Evolutionary conservation across 2,888 invertebrate species (phyloP).

Genomic region (Drosophila kanekoi): DNA sequence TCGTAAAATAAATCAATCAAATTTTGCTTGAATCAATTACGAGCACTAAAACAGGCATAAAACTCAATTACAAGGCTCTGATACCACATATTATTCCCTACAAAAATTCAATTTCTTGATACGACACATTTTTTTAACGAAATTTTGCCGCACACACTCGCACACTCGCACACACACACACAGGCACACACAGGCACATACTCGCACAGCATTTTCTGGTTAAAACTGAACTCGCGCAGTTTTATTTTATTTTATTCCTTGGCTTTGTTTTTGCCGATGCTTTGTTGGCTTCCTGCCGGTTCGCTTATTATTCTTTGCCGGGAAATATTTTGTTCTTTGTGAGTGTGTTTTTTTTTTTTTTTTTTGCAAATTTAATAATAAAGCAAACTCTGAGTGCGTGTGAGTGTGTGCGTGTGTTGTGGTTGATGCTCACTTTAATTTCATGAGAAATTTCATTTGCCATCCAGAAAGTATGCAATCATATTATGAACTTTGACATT

Average conservation of each 20-base stretch:
- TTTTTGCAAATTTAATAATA: conserved; percentile 49
- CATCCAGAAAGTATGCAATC: conserved; percentile 65
- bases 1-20: no score
- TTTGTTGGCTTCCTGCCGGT: conserved; percentile 36
- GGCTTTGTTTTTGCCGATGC: conserved; percentile 18
- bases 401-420: conserved; percentile 16
- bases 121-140: conserved; percentile 9
- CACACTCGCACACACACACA: conserved; percentile 2
- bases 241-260: conserved; percentile 23
- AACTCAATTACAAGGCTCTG: conserved; percentile 7
- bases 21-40: no score
- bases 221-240: conserved; percentile 38
- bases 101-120: conserved; percentile 5
- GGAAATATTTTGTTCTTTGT: conserved; percentile 1
- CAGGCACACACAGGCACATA: neutral
- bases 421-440: conserved; percentile 55
- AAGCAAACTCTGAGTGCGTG: conserved; percentile 21
- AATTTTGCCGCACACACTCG: conserved; percentile 2
- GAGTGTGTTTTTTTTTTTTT: no score
- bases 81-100: conserved; percentile 3
- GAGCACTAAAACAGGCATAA: neutral
- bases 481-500: conserved; percentile 64
- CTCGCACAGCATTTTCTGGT: conserved; percentile 4
- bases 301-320: conserved; percentile 11
- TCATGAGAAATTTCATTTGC: conserved; percentile 55